Evolutionary conservation across 2,797 vertebrate species (phyloP).

Genomic region (Rhynchonycteris naso): DNA sequence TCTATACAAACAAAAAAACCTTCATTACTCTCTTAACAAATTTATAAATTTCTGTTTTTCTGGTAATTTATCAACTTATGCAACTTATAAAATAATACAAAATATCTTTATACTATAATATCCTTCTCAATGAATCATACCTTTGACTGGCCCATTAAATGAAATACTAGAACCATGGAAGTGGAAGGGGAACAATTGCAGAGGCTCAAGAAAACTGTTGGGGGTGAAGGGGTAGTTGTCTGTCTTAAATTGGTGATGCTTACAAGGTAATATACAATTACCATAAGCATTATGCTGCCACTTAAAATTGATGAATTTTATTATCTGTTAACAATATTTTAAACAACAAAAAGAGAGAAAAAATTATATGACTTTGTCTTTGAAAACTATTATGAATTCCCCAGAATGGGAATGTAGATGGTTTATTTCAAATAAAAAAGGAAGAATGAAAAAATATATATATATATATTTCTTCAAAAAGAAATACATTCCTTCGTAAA

Average conservation of each 20-base stretch:
- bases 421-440: slow-evolving; percentile 7
- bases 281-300: neutral
- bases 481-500: neutral
- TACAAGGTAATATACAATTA: neutral
- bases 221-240: neutral
- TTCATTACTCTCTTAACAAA: neutral
- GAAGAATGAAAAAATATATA: neutral
- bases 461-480: neutral
- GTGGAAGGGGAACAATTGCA: no score
- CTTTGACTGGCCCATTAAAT: neutral
- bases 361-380: slow-evolving; percentile 43
- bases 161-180: neutral
- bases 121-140: neutral
- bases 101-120: neutral
- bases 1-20: neutral
- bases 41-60: neutral
- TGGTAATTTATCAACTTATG: neutral
- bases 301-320: neutral
- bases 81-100: neutral
- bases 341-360: neutral
- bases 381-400: neutral
- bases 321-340: neutral
- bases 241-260: neutral
- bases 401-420: neutral
- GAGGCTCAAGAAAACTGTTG: neutral